Conservation (phyloP, 92 coral and sea anemone genomes). For the Umimayanthus kanabou region DNA sequence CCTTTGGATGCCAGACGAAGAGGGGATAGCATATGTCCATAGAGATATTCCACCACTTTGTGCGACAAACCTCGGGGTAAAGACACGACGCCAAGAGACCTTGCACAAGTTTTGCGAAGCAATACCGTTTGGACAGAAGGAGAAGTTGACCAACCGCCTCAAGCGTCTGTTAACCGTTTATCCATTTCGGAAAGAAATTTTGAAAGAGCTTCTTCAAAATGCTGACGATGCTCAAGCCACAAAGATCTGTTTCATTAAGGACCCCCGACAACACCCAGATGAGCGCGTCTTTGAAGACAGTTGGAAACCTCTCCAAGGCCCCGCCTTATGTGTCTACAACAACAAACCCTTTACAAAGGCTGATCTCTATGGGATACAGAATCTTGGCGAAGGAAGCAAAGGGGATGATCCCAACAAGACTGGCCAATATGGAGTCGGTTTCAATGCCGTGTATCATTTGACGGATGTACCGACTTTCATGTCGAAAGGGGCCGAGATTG, state of each 20-base stretch:
- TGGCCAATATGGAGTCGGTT: constrained; percentile 87
- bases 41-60: constrained; percentile 42
- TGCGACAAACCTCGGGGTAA: constrained; percentile 52
- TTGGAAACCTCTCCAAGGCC: constrained; percentile 84
- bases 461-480: constrained; percentile 75
- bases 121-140: constrained; percentile 80
- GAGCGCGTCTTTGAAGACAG: constrained; percentile 72
- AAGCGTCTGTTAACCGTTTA: constrained; percentile 67
- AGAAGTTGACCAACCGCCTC: constrained; percentile 68
- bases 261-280: constrained; percentile 64
- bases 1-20: constrained; percentile 68
- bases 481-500: constrained; percentile 64
- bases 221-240: constrained; percentile 92
- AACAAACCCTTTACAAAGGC: constrained; percentile 69
- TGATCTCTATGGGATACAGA: constrained; percentile 72
- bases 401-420: constrained; percentile 80
- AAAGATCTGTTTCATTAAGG: constrained; percentile 75
- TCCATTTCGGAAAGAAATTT: constrained; percentile 69
- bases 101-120: constrained; percentile 42
- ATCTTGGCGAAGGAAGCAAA: constrained; percentile 81
- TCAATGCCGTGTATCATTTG: constrained; percentile 83
- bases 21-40: constrained; percentile 51
- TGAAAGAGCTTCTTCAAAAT: constrained; percentile 88
- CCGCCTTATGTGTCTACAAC: constrained; percentile 84
- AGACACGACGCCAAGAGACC: constrained; percentile 72